Conservation (phyloP, 2,797 vertebrate species). For the Setipinna tenuifilis region DNA sequence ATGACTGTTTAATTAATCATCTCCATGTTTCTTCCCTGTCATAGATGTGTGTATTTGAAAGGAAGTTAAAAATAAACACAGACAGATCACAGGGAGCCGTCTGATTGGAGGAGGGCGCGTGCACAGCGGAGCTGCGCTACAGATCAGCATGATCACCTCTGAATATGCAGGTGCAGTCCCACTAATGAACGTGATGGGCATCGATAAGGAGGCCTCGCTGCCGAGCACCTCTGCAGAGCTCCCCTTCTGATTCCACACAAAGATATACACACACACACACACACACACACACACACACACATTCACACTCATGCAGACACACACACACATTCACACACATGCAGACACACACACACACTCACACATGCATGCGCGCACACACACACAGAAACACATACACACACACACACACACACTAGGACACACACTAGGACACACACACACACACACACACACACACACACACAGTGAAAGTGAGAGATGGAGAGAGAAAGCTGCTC, state of each 20-base stretch:
- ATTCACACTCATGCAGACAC: too few relatives aligned
- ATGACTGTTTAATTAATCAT: slow-evolving; percentile 28
- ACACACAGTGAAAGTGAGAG: background rate
- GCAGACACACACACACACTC: too few relatives aligned
- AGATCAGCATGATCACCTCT: slow-evolving; percentile 4
- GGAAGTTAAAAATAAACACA: slow-evolving; percentile 21
- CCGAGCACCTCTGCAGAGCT: too few relatives aligned
- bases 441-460: background rate
- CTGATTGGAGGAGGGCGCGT: background rate
- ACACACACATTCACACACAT: too few relatives aligned
- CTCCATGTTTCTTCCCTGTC: slow-evolving; percentile 13
- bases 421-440: slow-evolving; percentile 5
- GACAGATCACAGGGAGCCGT: slow-evolving; percentile 18
- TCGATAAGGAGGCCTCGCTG: background rate
- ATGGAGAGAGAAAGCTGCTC: background rate
- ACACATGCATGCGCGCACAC: too few relatives aligned
- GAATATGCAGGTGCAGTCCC: slow-evolving; percentile 14
- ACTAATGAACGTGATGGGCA: slow-evolving; percentile 23
- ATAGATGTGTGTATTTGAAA: slow-evolving; percentile 14
- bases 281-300: too few relatives aligned
- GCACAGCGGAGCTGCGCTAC: background rate
- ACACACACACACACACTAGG: background rate
- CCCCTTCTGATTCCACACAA: too few relatives aligned
- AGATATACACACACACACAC: too few relatives aligned
- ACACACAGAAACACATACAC: background rate